Evolutionary conservation across 1,140 invertebrate genomes (phyloP), one percentile per base, ranked within the genome.

Genomic region (Drosophila fuyamai): DNA sequence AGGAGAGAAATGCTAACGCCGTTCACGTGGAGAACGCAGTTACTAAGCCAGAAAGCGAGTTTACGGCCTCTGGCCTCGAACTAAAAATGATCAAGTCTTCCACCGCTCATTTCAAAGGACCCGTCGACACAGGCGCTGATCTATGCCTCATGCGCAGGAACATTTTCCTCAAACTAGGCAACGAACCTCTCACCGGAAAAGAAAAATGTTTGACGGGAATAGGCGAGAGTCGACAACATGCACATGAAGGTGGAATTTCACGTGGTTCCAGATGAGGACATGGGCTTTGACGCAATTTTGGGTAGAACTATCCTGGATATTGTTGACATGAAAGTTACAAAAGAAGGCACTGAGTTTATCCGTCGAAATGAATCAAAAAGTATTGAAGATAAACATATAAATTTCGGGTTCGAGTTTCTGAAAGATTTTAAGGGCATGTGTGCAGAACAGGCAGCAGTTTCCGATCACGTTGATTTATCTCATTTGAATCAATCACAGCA

Each of bases 161-260:
- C 27, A 29, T 29, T 29, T 27, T 29, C 27, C n/a, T n/a, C n/a
- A n/a, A n/a, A n/a, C n/a, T n/a, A n/a, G n/a, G n/a, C n/a, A n/a
- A 46, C 16, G 44, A 12, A 12, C 23, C 9, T 23, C 44, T 46
- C 10, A 46, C 10, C 7, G 23, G 1, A 14, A 59, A 6, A 55
- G 43, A 50, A 46, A 23, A 46, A 13, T 43, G 18, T 38, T 53
- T 75, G 40, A 51, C 46, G 16, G 44, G 57, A 18, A 62, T 62
- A 9, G 58, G 57, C 4, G 29, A 72, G 38, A 47, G 44, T 44
- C 27, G 47, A 71, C 27, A 38, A n/a, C 6, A 70, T 56, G 2
- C 43, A 61, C 29, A 55, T 75, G 38, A 9, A 1, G 10, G 32
- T 51, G 7, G 36, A 70, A n/a, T 74, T 74, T 44, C 71, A 68